phyloP scores from a whole-genome alignment of 2,797 vertebrate species.

The Enteromius mattozi region DNA sequence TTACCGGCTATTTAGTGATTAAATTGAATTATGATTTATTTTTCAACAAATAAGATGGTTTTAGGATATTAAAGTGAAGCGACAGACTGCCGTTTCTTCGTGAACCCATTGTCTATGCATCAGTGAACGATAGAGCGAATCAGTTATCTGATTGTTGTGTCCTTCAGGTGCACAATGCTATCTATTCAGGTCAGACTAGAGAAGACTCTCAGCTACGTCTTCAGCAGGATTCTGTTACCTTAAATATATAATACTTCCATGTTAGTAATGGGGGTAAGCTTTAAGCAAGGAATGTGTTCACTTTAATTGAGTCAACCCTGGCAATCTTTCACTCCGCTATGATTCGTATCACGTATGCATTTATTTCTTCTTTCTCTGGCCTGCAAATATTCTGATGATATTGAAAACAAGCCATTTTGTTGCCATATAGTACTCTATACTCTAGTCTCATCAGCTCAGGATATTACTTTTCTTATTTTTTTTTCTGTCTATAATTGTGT shows the following conservation, averaged over 20 bases:
- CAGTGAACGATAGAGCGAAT: constrained; percentile 20
- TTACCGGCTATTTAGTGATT: constrained; percentile 56
- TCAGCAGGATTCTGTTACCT: constrained; percentile 55
- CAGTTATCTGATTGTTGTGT: constrained; percentile 50
- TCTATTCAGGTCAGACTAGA: constrained; percentile 57
- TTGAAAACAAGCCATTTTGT: neutral
- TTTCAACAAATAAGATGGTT: constrained; percentile 58
- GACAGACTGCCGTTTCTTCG: constrained; percentile 27
- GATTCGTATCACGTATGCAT: neutral
- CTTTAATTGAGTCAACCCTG: constrained; percentile 46
- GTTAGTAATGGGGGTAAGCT: constrained; percentile 19
- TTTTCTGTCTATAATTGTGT: neutral
- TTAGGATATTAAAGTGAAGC: constrained; percentile 51
- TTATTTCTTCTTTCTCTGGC: neutral
- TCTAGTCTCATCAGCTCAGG: neutral
- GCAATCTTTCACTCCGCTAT: constrained; percentile 22
- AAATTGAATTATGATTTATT: constrained; percentile 55
- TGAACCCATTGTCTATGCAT: constrained; percentile 33
- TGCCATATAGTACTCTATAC: neutral
- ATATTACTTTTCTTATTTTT: neutral
- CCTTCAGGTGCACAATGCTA: constrained; percentile 58
- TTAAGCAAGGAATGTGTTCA: constrained; percentile 42
- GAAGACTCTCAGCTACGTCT: constrained; percentile 48
- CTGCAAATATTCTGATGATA: neutral
- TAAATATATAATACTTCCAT: constrained; percentile 30